Percentiles rank a stretch among this genome's conserved stretches.
phyloP scores from a whole-genome alignment of 2,113 vertebrate genomes.

The Hiodon alosoides region DNA sequence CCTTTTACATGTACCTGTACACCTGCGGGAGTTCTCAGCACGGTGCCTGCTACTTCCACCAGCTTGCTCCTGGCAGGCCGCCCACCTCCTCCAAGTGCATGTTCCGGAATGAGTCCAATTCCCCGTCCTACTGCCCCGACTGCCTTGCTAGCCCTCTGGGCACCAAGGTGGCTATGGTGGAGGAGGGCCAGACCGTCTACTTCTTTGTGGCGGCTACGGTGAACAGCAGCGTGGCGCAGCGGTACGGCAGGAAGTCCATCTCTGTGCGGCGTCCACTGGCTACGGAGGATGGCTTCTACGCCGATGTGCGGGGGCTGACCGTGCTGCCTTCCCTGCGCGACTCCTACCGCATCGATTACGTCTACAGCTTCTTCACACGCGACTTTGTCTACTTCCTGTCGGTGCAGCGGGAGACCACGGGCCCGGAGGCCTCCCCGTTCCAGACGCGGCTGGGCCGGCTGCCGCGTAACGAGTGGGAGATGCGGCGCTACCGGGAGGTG shows the following conservation, averaged over 20 bases:
- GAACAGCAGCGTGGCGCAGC: constrained; percentile 63
- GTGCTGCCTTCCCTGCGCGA: constrained; percentile 66
- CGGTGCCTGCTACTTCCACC: constrained; percentile 80
- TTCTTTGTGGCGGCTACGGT: constrained; percentile 82
- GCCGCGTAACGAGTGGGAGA: constrained; percentile 60
- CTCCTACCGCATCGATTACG: constrained; percentile 75
- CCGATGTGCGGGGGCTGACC: constrained; percentile 64
- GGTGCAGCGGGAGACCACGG: constrained; percentile 68
- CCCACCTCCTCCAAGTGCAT: constrained; percentile 69
- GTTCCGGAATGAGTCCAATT: constrained; percentile 63
- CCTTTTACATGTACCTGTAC: constrained; percentile 71
- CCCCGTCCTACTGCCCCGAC: constrained; percentile 69
- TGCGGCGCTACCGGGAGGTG: constrained; percentile 78
- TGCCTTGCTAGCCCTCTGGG: constrained; percentile 85
- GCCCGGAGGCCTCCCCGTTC: constrained; percentile 37
- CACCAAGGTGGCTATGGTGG: constrained; percentile 75
- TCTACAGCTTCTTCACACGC: constrained; percentile 73
- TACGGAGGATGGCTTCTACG: constrained; percentile 73
- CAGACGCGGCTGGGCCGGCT: constrained; percentile 79
- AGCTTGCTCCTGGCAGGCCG: constrained; percentile 52
- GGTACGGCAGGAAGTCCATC: constrained; percentile 75
- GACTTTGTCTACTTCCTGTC: constrained; percentile 83
- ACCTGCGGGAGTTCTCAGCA: constrained; percentile 75
- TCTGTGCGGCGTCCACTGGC: constrained; percentile 77
- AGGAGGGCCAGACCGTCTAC: constrained; percentile 63